Conservation (phyloP, 2,797 vertebrate genomes). For the Halcyon smyrnensis region DNA sequence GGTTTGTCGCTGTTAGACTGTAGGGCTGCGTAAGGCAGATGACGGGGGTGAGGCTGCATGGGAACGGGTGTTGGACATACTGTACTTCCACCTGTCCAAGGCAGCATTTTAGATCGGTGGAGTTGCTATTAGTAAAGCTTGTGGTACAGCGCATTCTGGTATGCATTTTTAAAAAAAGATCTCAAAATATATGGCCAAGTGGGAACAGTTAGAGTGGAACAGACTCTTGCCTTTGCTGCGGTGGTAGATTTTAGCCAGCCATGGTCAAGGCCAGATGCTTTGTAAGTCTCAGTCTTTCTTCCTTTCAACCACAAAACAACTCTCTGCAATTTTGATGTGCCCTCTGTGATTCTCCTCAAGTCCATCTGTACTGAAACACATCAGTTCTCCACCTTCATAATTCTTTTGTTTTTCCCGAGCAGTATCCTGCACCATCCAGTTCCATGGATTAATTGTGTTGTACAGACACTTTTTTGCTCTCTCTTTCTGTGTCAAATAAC, state of each 20-base stretch:
- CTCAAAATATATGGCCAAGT: background rate
- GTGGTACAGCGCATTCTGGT: background rate
- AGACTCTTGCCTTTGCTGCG: background rate
- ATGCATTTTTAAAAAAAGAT: background rate
- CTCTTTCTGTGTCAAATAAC: background rate
- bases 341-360: background rate
- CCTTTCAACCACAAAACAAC: background rate
- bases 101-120: background rate
- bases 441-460: background rate
- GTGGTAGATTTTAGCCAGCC: background rate
- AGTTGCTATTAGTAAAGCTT: background rate
- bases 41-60: background rate
- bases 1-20: conserved; percentile 27
- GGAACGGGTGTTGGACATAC: background rate
- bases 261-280: background rate
- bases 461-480: background rate
- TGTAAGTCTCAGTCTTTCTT: background rate
- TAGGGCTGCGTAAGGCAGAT: background rate
- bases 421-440: background rate
- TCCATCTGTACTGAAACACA: background rate
- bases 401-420: background rate
- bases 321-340: background rate
- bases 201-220: background rate
- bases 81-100: background rate
- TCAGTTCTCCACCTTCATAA: background rate